Conservation (phyloP, 2,797 vertebrate species). For the Alauda arvensis region DNA sequence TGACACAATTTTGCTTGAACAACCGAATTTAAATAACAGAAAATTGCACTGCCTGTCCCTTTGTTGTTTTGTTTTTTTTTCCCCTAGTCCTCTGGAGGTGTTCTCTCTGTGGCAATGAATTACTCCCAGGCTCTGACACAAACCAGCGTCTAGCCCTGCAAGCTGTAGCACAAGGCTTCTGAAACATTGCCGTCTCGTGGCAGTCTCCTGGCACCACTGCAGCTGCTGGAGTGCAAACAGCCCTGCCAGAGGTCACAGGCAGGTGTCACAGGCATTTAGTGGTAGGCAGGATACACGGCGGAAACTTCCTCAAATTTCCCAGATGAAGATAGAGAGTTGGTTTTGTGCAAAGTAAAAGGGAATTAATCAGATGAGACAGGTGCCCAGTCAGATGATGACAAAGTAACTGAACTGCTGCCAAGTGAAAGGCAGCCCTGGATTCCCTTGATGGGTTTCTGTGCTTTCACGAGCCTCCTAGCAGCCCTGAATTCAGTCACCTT, state of each 20-base stretch:
- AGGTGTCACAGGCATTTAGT: neutral
- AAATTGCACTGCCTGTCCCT: neutral
- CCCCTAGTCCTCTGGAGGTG: neutral
- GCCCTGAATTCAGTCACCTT: constrained; percentile 32
- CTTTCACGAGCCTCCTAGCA: constrained; percentile 8
- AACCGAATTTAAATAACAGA: constrained; percentile 5
- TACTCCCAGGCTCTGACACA: neutral
- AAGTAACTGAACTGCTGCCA: constrained; percentile 36
- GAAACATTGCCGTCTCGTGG: constrained; percentile 15
- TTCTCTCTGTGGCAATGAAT: neutral
- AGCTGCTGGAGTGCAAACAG: neutral
- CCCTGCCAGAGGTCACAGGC: neutral
- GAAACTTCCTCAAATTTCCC: constrained; percentile 2
- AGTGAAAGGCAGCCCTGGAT: neutral
- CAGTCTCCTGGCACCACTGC: neutral
- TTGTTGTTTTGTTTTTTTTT: neutral
- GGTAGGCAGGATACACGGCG: accelerated
- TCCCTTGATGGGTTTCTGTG: constrained; percentile 23
- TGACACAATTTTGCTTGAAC: constrained; percentile 17
- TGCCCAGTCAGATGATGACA: constrained; percentile 33
- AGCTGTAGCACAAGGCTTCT: neutral
- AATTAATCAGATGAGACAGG: constrained; percentile 30
- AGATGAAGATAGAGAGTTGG: neutral
- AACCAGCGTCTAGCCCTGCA: neutral
- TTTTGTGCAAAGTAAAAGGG: neutral